Conservation (phyloP, 2,797 vertebrate species). For the Sebastes aleutianus region DNA sequence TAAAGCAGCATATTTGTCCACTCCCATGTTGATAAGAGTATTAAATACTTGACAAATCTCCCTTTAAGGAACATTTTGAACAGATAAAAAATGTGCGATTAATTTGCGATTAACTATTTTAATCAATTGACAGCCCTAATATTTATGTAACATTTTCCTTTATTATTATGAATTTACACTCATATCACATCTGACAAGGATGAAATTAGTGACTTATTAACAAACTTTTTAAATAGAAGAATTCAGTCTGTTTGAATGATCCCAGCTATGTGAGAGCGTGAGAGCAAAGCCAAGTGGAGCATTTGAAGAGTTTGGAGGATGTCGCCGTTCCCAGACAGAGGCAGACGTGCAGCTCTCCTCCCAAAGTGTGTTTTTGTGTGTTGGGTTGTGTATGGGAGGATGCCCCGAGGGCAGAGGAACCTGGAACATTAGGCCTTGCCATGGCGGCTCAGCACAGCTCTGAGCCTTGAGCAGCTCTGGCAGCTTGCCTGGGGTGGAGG, state of each 20-base stretch:
- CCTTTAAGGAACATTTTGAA: too few species aligned
- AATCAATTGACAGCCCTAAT: too few species aligned
- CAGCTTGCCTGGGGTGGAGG: slow-evolving; percentile 64
- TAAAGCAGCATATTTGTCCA: too few species aligned
- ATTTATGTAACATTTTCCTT: not conserved
- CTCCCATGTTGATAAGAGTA: too few species aligned
- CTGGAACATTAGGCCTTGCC: slow-evolving; percentile 77
- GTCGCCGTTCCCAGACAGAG: slow-evolving; percentile 10
- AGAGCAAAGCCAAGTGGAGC: slow-evolving; percentile 11
- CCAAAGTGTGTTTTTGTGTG: slow-evolving; percentile 58
- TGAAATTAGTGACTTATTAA: not conserved
- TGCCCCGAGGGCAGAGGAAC: slow-evolving; percentile 72
- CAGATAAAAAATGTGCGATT: too few species aligned
- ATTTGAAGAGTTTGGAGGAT: slow-evolving; percentile 35
- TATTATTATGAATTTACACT: not conserved
- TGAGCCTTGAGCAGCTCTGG: slow-evolving; percentile 76
- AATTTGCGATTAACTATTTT: too few species aligned
- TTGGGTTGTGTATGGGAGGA: slow-evolving; percentile 56
- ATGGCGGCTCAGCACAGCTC: slow-evolving; percentile 64
- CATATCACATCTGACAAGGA: not conserved
- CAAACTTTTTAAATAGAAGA: slow-evolving; percentile 1
- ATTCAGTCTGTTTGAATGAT: slow-evolving; percentile 10
- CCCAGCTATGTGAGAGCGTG: not conserved
- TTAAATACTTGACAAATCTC: too few species aligned
- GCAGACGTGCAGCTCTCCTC: slow-evolving; percentile 24